Conservation (phyloP, 2,797 vertebrate species). For the Spizella passerina region DNA sequence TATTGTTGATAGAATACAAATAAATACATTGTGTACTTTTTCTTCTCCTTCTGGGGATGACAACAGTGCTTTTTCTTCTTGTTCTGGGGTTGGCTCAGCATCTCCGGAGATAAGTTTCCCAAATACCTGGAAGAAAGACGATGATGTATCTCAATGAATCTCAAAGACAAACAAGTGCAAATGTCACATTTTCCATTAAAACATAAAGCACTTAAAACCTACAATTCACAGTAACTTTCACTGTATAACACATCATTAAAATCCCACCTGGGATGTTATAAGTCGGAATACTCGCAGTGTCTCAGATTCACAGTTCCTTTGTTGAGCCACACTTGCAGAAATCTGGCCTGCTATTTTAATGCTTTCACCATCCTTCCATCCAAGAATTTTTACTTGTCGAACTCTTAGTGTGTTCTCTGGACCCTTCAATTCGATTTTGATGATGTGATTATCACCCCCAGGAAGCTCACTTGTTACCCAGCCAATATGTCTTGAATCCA, state of each 20-base stretch:
- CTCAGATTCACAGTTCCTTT: conserved; percentile 97
- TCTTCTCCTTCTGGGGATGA: conserved; percentile 99
- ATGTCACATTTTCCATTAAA: not conserved
- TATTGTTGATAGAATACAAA: conserved; percentile 73
- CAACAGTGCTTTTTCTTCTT: conserved; percentile 95
- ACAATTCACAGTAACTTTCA: not conserved
- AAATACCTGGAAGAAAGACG: conserved; percentile 85
- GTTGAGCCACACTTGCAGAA: conserved; percentile 95
- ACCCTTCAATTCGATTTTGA: conserved; percentile 97
- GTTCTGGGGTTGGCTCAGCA: conserved; percentile 97
- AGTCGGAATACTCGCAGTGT: conserved; percentile 95
- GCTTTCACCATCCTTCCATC: conserved; percentile 97
- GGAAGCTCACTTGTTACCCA: conserved; percentile 98
- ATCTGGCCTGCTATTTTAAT: conserved; percentile 96
- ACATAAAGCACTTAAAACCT: not conserved
- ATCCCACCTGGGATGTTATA: conserved; percentile 94
- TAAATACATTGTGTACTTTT: conserved; percentile 92
- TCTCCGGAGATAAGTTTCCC: conserved; percentile 98
- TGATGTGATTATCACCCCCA: conserved; percentile 93
- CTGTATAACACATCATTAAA: not conserved
- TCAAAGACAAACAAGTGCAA: not conserved
- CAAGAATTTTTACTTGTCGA: conserved; percentile 95
- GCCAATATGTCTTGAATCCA: conserved; percentile 98
- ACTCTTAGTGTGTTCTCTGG: conserved; percentile 98
- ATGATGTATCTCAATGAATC: no score